Evolutionary conservation across 1,140 invertebrate genomes (phyloP), one percentile per base, ranked within the genome.

Genomic region (Rhizoglyphus robini): DNA sequence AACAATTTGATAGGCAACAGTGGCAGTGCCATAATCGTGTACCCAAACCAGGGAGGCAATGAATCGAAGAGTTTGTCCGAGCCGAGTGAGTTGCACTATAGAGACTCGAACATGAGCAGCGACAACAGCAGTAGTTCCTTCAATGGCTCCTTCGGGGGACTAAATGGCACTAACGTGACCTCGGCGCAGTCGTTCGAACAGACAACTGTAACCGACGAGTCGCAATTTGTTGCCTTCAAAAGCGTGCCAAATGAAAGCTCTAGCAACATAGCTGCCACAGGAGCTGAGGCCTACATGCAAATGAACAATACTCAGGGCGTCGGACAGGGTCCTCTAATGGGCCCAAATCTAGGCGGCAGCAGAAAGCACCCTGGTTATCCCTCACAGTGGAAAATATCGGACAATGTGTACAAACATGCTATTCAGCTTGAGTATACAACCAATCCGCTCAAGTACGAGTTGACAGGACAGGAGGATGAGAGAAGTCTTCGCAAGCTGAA

Each of bases 11-110:
- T 15, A 8, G 23, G 20, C 20, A 8, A 5, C 8, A 32, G 8
- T 54, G 20, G 20, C 20, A 54, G 51, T 54, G 51, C 51, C 51
- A 54, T 54, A 25, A 54, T 54, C 23, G 51, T 54, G 8, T 54
- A 54, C 20, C 20, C 51, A 32, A 54, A 54, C 20, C 51, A 25
- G 23, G 23, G 41, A 15, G 41, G 15, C n/a, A 46, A 46, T 23
- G 15, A 23, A 46, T 23, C 15, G 41, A 15, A 23, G 41, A 46
- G 15, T 46, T 15, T 46, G 41, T 23, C 41, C 41, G 41, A 46
- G 41, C 15, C 41, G 41, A 46, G 41, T 23, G 41, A 46, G 41
- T 15, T 46, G 41, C 41, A 15, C 41, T 46, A 46, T 46, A 46
- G 41, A 46, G 41, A 46, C 41, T 23, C 15, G 41, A 46, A 23